phyloP scores from a whole-genome alignment of 1,140 invertebrate species.

The Lasioglossum albipes region DNA sequence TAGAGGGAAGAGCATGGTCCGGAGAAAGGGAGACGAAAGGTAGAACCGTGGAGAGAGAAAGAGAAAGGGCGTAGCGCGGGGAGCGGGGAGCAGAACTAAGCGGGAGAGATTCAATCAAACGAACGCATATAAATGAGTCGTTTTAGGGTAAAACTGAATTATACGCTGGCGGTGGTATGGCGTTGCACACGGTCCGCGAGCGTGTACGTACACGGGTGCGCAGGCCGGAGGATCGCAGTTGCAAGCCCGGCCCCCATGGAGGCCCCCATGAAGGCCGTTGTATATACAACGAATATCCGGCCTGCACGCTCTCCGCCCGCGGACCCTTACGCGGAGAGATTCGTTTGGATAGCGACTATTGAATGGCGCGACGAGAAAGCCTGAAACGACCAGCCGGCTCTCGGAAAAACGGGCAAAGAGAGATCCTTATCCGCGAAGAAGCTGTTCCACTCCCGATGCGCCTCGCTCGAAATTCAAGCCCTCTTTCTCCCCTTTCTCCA shows the following conservation, averaged over 20 bases:
- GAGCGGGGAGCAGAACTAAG: slow-evolving; percentile 38
- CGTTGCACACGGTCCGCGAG: slow-evolving; percentile 32
- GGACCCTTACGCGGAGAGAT: slow-evolving; percentile 54
- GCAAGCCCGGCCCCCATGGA: slow-evolving; percentile 29
- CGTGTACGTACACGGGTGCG: slow-evolving; percentile 9
- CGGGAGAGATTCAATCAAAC: slow-evolving; percentile 75
- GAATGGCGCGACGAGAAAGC: slow-evolving; percentile 31
- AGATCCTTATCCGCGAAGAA: slow-evolving; percentile 49
- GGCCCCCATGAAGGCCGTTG: slow-evolving; percentile 1
- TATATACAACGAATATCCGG: slow-evolving; percentile 56
- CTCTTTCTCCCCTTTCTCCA: too few species aligned
- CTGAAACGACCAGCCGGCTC: slow-evolving; percentile 11
- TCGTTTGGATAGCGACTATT: slow-evolving; percentile 59
- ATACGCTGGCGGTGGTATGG: slow-evolving; percentile 67
- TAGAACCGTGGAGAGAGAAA: slow-evolving; percentile 13
- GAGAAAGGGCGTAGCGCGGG: neutral
- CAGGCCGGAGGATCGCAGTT: slow-evolving; percentile 45
- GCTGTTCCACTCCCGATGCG: slow-evolving; percentile 18
- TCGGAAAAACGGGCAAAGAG: slow-evolving; percentile 28
- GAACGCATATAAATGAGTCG: slow-evolving; percentile 78
- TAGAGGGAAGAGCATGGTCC: slow-evolving; percentile 5
- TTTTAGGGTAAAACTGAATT: slow-evolving; percentile 76
- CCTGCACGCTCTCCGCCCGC: slow-evolving; percentile 6
- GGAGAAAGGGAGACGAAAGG: slow-evolving; percentile 37
- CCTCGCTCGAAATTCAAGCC: slow-evolving; percentile 4